Base-by-base conservation (phyloP, 2,888 invertebrate species). In the Campoplex nolae region DNA sequence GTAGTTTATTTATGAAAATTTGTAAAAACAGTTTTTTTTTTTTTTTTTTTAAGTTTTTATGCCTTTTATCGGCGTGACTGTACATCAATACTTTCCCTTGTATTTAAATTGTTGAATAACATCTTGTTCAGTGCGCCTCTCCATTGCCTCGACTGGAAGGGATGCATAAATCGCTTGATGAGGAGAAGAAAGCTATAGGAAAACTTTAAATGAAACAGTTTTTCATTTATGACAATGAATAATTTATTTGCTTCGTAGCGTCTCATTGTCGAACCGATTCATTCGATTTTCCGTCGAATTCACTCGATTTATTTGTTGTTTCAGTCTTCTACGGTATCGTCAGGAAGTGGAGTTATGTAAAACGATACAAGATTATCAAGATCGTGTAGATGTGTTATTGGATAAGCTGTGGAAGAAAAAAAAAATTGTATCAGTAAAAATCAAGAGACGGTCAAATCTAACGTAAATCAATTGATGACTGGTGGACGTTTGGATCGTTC, bases 341-440 rank as follows among this genome's bases (percentile, higher is more conserved):
- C 91, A 85, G 91, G 91, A 85, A 92, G 89, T 45, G 93, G 92
- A 77, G 93, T 93, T 87, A 94, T 92, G 88, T 93, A 93, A 87
- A 94, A 93, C 89, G 93, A 94, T 83, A 94, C 93, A 86, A 94
- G 91, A 89, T 94, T 94, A 89, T 94, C 94, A 86, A 94, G 90
- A 80, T 94, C 94, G 87, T 92, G 91, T 71, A 94, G 91, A 87
- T 93, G 92, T 35, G 92, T 93, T 85, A 94, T 93, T 71, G 94
- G 93, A 89, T 93, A 93, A 75, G 92, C 94, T 94, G 90, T 23
- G 23, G 23, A 23, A 23, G 38, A 32, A 92, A 93, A 83, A 82
- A 74, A 85, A 8, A 67, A 70, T 45, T 45, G 51, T 79, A 81
- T 84, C 67, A 73, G 68, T 58, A 68, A 83, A 65, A 18, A 35